A percentile compares a stretch with the other conserved stretches of the same genome.
These are phyloP conservation scores for Harpagus bidentatus DNA, from an alignment of 2,113 vertebrate species.

Conservation along the genomic window DNA sequence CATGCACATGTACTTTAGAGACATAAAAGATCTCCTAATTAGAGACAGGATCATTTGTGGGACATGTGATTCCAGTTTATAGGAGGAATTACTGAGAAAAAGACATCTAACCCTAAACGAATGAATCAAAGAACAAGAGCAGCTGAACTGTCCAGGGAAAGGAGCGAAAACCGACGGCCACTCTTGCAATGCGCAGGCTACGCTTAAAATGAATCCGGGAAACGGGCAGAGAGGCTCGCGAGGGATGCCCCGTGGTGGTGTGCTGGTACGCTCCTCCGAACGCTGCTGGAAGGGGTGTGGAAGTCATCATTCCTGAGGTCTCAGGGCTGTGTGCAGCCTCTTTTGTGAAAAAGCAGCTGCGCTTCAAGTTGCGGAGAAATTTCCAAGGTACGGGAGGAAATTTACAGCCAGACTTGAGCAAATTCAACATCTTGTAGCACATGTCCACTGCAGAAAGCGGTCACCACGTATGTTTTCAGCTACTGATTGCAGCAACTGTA, in stretches of 20 bases:
- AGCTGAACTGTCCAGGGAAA: not conserved
- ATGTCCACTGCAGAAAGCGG: not conserved
- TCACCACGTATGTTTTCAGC: not conserved
- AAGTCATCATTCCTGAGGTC: not conserved
- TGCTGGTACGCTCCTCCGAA: not conserved
- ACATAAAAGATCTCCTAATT: conserved; percentile 59
- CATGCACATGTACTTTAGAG: conserved; percentile 37
- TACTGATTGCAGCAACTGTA: not conserved
- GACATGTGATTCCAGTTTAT: conserved; percentile 57
- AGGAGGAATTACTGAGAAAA: conserved; percentile 36
- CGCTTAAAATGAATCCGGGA: not conserved
- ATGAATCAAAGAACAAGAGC: conserved; percentile 23
- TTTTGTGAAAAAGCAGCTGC: not conserved
- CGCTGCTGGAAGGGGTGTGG: not conserved
- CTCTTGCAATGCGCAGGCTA: not conserved
- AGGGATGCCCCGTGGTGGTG: not conserved
- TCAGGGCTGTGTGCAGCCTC: not conserved
- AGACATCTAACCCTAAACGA: conserved; percentile 12
- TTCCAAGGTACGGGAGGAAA: not conserved
- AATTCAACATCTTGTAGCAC: not conserved
- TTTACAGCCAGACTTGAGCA: not conserved
- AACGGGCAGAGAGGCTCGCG: not conserved
- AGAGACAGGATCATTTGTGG: conserved; percentile 52
- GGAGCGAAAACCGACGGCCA: rapidly evolving
- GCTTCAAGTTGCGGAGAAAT: not conserved